Percentiles rank a stretch among this genome's conserved stretches.
Conservation (phyloP, 2,113 vertebrate genomes). For the Hepsetus odoe region DNA sequence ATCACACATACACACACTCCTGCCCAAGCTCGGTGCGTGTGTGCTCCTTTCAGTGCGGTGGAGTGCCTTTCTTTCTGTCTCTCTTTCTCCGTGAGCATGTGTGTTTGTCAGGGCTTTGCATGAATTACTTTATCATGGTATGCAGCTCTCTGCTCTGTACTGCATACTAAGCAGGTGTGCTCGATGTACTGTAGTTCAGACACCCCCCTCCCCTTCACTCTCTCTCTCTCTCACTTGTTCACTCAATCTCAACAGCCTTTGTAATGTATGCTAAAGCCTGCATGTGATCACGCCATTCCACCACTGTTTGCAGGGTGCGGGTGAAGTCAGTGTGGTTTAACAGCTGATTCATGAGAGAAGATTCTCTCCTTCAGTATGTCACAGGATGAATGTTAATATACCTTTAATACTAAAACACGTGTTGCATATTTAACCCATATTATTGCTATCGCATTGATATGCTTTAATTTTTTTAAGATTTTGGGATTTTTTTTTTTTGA, state of each 20-base stretch:
- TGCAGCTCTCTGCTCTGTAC: slow-evolving; percentile 43
- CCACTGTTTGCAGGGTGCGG: neutral
- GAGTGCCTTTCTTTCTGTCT: slow-evolving; percentile 37
- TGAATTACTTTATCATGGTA: slow-evolving; percentile 66
- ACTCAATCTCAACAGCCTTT: slow-evolving; percentile 45
- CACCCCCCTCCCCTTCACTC: neutral
- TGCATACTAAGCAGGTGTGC: slow-evolving; percentile 31
- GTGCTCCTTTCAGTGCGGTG: neutral
- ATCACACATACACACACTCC: neutral
- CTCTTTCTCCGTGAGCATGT: slow-evolving; percentile 36
- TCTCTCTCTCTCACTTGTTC: neutral
- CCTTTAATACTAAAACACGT: too few species aligned
- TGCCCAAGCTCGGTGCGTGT: slow-evolving; percentile 8
- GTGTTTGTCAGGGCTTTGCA: slow-evolving; percentile 62
- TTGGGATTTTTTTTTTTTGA: too few species aligned
- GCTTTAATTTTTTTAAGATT: too few species aligned
- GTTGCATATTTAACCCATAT: too few species aligned
- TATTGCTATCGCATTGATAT: too few species aligned
- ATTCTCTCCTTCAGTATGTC: neutral
- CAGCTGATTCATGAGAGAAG: neutral
- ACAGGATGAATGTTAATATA: too few species aligned
- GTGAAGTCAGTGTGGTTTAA: too few species aligned
- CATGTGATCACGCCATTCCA: slow-evolving; percentile 40
- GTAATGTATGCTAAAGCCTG: slow-evolving; percentile 60
- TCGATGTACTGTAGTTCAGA: slow-evolving; percentile 21